Evolutionary conservation across 2,888 invertebrate species (phyloP), one percentile per base, ranked within the genome.

Genomic region (Subacronicta megacephala): DNA sequence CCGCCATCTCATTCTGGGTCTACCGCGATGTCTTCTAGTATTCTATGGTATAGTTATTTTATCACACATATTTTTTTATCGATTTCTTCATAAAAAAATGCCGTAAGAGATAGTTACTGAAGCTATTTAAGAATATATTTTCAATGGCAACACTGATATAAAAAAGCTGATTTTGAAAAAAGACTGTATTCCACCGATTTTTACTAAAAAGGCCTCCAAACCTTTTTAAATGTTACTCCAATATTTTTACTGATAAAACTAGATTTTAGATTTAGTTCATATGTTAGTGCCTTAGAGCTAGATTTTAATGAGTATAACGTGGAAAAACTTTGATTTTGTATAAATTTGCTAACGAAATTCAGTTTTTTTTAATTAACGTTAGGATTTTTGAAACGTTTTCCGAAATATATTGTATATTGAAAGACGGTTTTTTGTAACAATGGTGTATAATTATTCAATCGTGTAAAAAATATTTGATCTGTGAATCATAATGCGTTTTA

Each of bases 101-200:
- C n/a, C n/a, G n/a, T n/a, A n/a, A n/a, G n/a, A n/a, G n/a, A n/a
- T n/a, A n/a, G n/a, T n/a, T n/a, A n/a, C n/a, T n/a, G n/a, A n/a
- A n/a, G n/a, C n/a, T n/a, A n/a, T n/a, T n/a, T n/a, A n/a, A n/a
- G n/a, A n/a, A n/a, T n/a, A n/a, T n/a, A n/a, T n/a, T n/a, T n/a
- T n/a, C n/a, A n/a, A n/a, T n/a, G n/a, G n/a, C 26, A 10, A 3
- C 10, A 2, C 1, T 26, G 0, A 26, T 26, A n/a, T n/a, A 31
- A 31, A 1, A 56, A 37, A 31, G 52, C 36, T 44, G 69, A 59
- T 64, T 64, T 57, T 26, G 0, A 56, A 18, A 31, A 46, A 60
- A 73, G 72, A 73, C 72, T 73, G 72, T 43, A 7, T 5, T 23
- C 77, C 72, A 73, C 72, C 77, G 72, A 73, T 57, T 59, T 58